Evolutionary conservation across 2,888 invertebrate species (phyloP), one percentile per base, ranked within the genome.

Genomic region (Caenorhabditis uteleia): DNA sequence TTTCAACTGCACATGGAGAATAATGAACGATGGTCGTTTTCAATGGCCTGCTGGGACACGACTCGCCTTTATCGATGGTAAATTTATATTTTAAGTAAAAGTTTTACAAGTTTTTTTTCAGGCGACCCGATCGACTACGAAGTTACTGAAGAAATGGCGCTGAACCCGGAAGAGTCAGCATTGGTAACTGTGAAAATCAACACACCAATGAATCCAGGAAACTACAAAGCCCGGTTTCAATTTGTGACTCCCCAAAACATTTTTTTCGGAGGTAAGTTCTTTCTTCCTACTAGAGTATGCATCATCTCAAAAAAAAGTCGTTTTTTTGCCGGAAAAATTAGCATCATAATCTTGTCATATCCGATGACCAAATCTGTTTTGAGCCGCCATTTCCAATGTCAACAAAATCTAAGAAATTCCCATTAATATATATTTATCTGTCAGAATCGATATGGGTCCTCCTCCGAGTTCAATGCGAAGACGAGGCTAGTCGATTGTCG

Each of bases 111-210:
- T 29, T 3, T 12, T n/a, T 16, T 51, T 58, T 12, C 27, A 58
- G 58, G 58, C 2, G 62, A 62, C n/a, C 62, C 62, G n/a, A 53
- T 62, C 16, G 64, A 64, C 16, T 64, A 64, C 16, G 64, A 64
- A 33, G 44, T 57, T 7, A 33, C 53, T 20, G 34, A 51, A 14
- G 61, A 64, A 7, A 54, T 51, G 1, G 51, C 45, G 21, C 18
- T 64, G 8, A 42, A 48, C 27, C 57, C 57, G 12, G 40, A 58
- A 10, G 39, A 57, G 21, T 53, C 56, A 12, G 57, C 49, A 2
- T 27, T 40, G 10, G 34, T 53, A 5, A 34, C 48, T 33, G 38
- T 64, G 2, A 48, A 48, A 7, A 48, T 64, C 21, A 47, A 44
- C 2, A 39, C 53, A n/a, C 64, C 64, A 10, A 0, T 36, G 4